Percentiles rank a stretch among this genome's conserved stretches.
Evolutionary conservation across 2,888 invertebrate genomes (phyloP).

Genomic region (Cotesia congregata): DNA sequence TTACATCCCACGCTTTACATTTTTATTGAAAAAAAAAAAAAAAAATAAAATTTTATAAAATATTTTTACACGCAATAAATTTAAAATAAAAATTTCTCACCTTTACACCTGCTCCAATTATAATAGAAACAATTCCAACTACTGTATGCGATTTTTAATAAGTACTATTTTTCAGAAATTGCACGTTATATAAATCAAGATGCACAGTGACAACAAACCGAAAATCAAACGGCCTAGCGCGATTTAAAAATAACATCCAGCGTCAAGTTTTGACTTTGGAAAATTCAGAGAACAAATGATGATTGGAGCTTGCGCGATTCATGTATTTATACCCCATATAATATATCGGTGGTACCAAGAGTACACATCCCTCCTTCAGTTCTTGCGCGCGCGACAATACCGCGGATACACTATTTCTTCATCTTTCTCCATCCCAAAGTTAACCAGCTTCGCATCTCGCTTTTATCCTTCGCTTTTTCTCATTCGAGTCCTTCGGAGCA

Average conservation of each 20-base stretch:
- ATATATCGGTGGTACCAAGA: slow-evolving; percentile 19
- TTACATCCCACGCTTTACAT: neutral
- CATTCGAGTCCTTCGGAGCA: neutral
- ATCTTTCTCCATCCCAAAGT: slow-evolving; percentile 27
- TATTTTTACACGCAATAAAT: neutral
- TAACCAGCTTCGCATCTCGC: slow-evolving; percentile 20
- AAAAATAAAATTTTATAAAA: neutral
- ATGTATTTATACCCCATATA: slow-evolving; percentile 62
- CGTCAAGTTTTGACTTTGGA: slow-evolving; percentile 57
- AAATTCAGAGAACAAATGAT: slow-evolving; percentile 66
- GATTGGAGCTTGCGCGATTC: slow-evolving; percentile 64
- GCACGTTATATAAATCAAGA: neutral
- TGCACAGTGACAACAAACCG: neutral
- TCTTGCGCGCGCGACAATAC: slow-evolving; percentile 18
- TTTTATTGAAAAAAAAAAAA: neutral
- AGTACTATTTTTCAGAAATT: too few species aligned
- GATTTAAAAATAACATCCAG: neutral
- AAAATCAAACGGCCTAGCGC: neutral
- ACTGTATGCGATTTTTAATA: neutral
- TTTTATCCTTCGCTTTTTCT: neutral
- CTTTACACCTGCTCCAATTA: neutral
- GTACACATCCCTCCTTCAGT: slow-evolving; percentile 39
- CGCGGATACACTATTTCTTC: slow-evolving; percentile 23
- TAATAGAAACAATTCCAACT: neutral
- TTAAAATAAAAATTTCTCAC: neutral